phyloP scores from a whole-genome alignment of 2,888 invertebrate genomes.

The Sinohyriopsis cumingii region DNA sequence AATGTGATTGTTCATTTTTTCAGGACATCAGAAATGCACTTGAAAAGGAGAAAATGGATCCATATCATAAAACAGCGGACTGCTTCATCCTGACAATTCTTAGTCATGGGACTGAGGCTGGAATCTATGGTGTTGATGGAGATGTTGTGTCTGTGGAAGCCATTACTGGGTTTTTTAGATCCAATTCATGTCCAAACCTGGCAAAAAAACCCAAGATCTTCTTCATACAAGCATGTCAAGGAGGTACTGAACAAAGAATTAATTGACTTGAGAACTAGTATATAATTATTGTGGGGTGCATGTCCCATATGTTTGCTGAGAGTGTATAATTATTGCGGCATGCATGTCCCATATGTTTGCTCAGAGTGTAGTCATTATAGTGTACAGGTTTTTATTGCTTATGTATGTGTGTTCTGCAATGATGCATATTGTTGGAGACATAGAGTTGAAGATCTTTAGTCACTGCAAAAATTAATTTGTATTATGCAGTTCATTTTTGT shows the following conservation, averaged over 20 bases:
- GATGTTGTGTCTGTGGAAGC: constrained; percentile 23
- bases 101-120: constrained; percentile 38
- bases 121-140: constrained; percentile 44
- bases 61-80: constrained; percentile 32
- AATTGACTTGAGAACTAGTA: too few relatives aligned
- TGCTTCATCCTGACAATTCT: constrained; percentile 45
- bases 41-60: constrained; percentile 17
- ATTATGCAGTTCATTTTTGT: too few relatives aligned
- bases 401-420: too few relatives aligned
- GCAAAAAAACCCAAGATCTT: constrained; percentile 49
- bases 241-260: constrained; percentile 30
- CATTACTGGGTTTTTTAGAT: constrained; percentile 36
- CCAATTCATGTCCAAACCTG: constrained; percentile 37
- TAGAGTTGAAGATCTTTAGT: too few relatives aligned
- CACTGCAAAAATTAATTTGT: too few relatives aligned
- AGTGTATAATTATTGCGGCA: too few relatives aligned
- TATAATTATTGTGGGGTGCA: too few relatives aligned
- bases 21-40: constrained; percentile 29
- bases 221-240: constrained; percentile 54
- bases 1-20: background rate
- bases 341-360: too few relatives aligned
- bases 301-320: too few relatives aligned
- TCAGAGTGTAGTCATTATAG: too few relatives aligned
- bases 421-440: too few relatives aligned
- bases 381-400: too few relatives aligned